Percentiles rank a stretch among this genome's conserved stretches.
These are phyloP conservation scores for Moxostoma hubbsi DNA, from an alignment of 2,797 vertebrate genomes.

Conservation along the genomic window DNA sequence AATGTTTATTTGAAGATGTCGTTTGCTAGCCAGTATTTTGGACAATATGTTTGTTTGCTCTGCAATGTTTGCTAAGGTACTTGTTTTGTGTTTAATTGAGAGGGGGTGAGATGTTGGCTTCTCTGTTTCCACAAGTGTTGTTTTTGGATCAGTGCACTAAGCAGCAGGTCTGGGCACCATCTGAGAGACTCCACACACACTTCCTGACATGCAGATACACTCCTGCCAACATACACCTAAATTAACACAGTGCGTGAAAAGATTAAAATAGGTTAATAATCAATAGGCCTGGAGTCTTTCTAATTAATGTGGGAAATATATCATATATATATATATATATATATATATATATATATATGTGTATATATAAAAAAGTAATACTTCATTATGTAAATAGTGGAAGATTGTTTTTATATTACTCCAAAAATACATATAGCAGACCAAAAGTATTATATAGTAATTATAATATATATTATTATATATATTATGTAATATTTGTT, in stretches of 20 bases:
- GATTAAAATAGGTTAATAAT: no score
- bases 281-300: background rate
- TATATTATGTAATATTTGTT: background rate
- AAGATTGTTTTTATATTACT: no score
- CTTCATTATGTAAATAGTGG: no score
- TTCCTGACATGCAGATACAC: conserved; percentile 40
- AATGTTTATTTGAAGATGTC: conserved; percentile 5
- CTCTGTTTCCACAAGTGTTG: conserved; percentile 55
- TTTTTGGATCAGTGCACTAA: conserved; percentile 67
- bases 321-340: no score
- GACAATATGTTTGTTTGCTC: background rate
- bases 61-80: conserved; percentile 18
- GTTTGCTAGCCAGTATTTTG: no score
- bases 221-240: conserved; percentile 13
- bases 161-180: conserved; percentile 62
- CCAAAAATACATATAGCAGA: background rate
- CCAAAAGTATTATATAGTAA: no score
- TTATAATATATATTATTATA: no score
- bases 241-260: background rate
- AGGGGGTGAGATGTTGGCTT: conserved; percentile 40
- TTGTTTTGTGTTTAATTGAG: background rate
- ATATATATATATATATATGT: no score
- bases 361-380: no score
- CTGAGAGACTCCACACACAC: conserved; percentile 44
- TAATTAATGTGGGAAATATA: no score